Evolutionary conservation across 2,888 invertebrate species (phyloP), one percentile per base, ranked within the genome.

Genomic region (Amphiduros pacificus): DNA sequence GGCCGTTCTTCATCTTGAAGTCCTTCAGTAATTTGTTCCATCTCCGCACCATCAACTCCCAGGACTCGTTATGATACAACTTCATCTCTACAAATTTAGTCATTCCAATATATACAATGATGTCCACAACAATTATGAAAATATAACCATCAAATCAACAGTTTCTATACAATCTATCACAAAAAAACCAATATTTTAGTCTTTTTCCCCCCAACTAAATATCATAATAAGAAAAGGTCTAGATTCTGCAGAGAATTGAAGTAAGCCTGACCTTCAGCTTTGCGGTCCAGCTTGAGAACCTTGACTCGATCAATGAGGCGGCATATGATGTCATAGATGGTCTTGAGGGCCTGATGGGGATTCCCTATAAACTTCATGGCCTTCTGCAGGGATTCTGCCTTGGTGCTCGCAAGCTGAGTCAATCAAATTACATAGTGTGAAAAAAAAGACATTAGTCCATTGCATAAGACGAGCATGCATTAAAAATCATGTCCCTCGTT

Each of bases 1-100:
- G 75, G 22, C 78, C 92, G 74, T 91, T 91, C 82, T 96, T 96
- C 0, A 92, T 91, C 76, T 91, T 92, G 81, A 99, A 99, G 83
- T 99, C 99, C 83, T 98, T 97, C 79, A 97, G 94, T 59, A 98
- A 91, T 84, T 98, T 98, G 48, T 93, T 92, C 98, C 98, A 98
- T 17, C 98, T 87, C 24, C 98, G 87, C 5, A 94, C 93, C 92
- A 99, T 94, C 66, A 99, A 85, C 78, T 99, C 98, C 98, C 98
- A 98, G 0, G 96, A 95, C 84, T 99, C 99, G 3, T 96, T 96
- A 78, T 98, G 95, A 83, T 99, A 99, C 6, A 99, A 85, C 62
- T 93, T 90, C 2, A 68, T 64, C 24, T 71, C 71, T 71, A 56
- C 3, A 53, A 26, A 2, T 49, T 49, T 14, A 9, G 9, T 36